Evolutionary conservation across 2,113 vertebrate species (phyloP), one percentile per base, ranked within the genome.

Genomic region (Neogale vison): DNA sequence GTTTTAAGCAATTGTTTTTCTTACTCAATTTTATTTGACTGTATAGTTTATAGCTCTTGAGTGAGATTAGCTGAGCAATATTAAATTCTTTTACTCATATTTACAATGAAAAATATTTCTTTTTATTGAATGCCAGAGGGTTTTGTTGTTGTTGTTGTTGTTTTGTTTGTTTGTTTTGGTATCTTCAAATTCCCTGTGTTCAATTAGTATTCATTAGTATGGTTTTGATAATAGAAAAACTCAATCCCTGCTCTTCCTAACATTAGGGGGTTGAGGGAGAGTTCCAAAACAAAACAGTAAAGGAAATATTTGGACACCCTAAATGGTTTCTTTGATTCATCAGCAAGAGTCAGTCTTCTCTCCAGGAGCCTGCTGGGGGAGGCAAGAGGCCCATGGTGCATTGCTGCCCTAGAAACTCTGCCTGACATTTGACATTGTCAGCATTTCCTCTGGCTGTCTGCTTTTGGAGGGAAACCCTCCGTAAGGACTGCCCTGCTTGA

Each of bases 361-460:
- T 82, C 77, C n/a, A 47, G 81, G 72, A 87, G 29, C 50, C 82
- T 94, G 39, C 47, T 52, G 15, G 31, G 59, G 94, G 57, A 63
- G 81, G 88, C 85, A 88, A 39, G 47, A 81, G 36, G 92, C 20
- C 76, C 39, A 29, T 17, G 6, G 83, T 88, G 29, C 29, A 17
- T 36, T 7, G 42, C 63, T 15, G 36, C 55, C 93, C 79, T 94
- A 90, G 84, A 95, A 97, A 96, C 90, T 74, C 76, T 94, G 84
- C 39, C 59, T 83, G 69, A 87, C 88, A 79, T 85, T 94, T 85
- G 67, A 86, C 45, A 90, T 50, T 81, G 50, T 85, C 80, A 42
- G 5, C 65, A 81, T 98, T 90, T 96, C 92, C 88, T 82, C 92
- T n/a, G 74, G 87, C 95, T 94, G 55, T 88, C 96, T 98, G 96